Conservation (phyloP, 2,888 invertebrate species). For the Desoria tigrina region DNA sequence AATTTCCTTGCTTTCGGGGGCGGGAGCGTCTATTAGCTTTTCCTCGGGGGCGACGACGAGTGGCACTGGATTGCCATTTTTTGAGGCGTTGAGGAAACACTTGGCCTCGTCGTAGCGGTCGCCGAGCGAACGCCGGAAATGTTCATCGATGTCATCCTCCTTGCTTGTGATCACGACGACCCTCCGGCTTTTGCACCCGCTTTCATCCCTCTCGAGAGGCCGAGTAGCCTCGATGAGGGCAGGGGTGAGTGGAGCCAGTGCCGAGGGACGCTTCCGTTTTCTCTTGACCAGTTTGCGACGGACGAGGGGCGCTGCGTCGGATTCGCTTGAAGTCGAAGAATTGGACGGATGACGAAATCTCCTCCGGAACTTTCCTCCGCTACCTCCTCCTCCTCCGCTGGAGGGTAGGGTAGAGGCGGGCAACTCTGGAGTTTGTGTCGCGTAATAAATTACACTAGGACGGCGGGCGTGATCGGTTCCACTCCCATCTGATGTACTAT, state of each 20-base stretch:
- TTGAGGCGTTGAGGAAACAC: too few species aligned
- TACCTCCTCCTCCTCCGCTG: background rate
- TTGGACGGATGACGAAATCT: slow-evolving; percentile 2
- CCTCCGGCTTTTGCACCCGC: slow-evolving; percentile 5
- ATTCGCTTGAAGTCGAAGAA: background rate
- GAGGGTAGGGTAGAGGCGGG: background rate
- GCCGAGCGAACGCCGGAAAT: slow-evolving; percentile 88
- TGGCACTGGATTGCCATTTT: too few species aligned
- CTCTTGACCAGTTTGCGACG: slow-evolving; percentile 10
- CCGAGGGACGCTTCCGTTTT: background rate
- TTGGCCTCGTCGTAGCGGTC: too few species aligned
- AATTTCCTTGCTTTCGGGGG: too few species aligned
- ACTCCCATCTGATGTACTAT: slow-evolving; percentile 6
- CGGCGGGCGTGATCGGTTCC: slow-evolving; percentile 2
- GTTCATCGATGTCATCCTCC: slow-evolving; percentile 79
- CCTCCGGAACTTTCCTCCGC: background rate
- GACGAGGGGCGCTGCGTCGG: background rate
- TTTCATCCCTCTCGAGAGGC: background rate
- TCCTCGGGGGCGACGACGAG: too few species aligned
- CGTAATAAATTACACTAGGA: slow-evolving; percentile 6
- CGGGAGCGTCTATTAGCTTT: too few species aligned
- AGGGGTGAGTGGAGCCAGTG: background rate
- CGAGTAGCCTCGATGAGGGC: background rate
- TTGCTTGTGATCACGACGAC: slow-evolving; percentile 20
- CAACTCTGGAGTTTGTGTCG: background rate